A percentile compares a stretch with the other conserved stretches of the same genome.
These are phyloP conservation scores for Muscina levida DNA, from an alignment of 2,888 invertebrate genomes.

Conservation along the genomic window DNA sequence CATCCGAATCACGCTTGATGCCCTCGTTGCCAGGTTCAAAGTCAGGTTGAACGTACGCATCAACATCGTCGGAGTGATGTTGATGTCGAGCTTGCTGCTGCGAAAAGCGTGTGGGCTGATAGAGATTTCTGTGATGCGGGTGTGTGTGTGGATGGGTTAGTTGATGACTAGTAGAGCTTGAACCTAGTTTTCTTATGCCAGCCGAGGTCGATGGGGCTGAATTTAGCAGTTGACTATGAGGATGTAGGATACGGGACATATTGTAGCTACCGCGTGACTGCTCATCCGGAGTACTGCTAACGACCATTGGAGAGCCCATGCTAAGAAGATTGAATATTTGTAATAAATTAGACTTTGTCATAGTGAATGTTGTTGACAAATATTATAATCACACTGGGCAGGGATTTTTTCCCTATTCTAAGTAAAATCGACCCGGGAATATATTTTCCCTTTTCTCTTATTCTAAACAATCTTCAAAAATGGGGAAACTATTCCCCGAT, in stretches of 20 bases:
- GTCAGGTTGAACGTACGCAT: slow-evolving; percentile 74
- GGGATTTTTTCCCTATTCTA: too few species aligned
- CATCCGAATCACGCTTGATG: slow-evolving; percentile 65
- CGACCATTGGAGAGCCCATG: slow-evolving; percentile 75
- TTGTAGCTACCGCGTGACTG: slow-evolving; percentile 71
- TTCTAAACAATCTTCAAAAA: too few species aligned
- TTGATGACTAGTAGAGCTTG: slow-evolving; percentile 66
- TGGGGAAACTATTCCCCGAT: too few species aligned
- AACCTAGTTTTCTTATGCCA: slow-evolving; percentile 59
- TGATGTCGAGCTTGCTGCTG: slow-evolving; percentile 53
- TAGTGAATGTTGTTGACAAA: too few species aligned
- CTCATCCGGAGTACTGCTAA: slow-evolving; percentile 77
- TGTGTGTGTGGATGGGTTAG: slow-evolving; percentile 59
- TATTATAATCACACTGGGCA: too few species aligned
- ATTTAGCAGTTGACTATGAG: slow-evolving; percentile 69
- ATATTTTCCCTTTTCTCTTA: background rate
- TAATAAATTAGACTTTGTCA: slow-evolving; percentile 35
- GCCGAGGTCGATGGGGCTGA: slow-evolving; percentile 75
- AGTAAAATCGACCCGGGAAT: too few species aligned
- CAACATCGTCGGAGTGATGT: slow-evolving; percentile 64
- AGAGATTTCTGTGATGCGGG: slow-evolving; percentile 57
- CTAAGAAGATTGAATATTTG: slow-evolving; percentile 67
- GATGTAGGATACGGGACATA: slow-evolving; percentile 69
- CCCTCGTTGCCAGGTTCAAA: slow-evolving; percentile 63
- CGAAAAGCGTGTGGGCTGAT: slow-evolving; percentile 59